Conservation (phyloP, 2,113 vertebrate genomes). For the Protobothrops flavoviridis region DNA sequence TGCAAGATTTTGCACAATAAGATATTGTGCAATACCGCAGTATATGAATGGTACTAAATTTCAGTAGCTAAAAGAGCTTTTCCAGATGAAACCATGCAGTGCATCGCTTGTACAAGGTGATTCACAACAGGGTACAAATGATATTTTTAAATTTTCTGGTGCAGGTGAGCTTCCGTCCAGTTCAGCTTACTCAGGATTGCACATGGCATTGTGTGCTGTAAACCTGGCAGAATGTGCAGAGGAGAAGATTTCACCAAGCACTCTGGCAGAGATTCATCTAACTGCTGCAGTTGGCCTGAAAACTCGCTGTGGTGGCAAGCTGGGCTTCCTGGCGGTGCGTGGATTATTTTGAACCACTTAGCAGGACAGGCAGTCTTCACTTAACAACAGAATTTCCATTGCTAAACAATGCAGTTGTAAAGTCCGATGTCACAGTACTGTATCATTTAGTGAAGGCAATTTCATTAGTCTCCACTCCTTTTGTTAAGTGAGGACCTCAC, state of each 20-base stretch:
- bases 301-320: conserved; percentile 81
- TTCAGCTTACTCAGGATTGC: conserved; percentile 82
- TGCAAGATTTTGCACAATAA: neutral
- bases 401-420: neutral
- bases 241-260: conserved; percentile 84
- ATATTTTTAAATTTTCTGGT: neutral
- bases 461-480: neutral
- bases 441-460: neutral
- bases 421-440: neutral
- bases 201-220: conserved; percentile 90
- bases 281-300: conserved; percentile 88
- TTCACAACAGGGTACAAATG: rapidly evolving
- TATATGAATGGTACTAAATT: neutral
- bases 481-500: neutral
- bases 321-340: conserved; percentile 87
- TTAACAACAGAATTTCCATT: neutral
- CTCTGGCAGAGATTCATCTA: conserved; percentile 89
- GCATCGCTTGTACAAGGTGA: neutral
- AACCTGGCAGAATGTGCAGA: conserved; percentile 92
- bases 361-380: neutral
- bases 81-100: neutral
- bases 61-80: neutral
- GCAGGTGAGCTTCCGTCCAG: conserved; percentile 87
- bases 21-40: neutral
- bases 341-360: conserved; percentile 17